These are phyloP conservation scores for Hydrozoanthus tunicans DNA, from an alignment of 64 coral and sea anemone species.

Conservation along the genomic window DNA sequence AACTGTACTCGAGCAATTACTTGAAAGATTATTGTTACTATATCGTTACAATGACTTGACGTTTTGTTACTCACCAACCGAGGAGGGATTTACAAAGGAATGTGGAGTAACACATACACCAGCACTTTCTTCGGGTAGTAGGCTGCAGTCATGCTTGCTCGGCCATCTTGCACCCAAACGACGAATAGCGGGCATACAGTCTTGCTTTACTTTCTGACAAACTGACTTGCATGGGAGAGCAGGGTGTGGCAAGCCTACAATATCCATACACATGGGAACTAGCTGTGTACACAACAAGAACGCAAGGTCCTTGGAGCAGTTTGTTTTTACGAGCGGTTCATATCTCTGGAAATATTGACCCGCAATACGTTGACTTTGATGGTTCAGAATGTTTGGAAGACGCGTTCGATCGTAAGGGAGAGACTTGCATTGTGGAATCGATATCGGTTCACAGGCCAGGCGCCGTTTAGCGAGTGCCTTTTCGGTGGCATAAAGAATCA, in stretches of 20 bases:
- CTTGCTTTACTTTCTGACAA: background rate
- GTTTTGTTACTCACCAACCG: too few relatives aligned
- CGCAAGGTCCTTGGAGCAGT: background rate
- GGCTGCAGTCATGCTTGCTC: background rate
- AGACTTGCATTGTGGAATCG: background rate
- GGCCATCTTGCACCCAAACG: background rate
- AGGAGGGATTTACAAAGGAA: background rate
- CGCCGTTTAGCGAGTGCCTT: too few relatives aligned
- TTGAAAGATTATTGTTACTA: too few relatives aligned
- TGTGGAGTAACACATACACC: slow-evolving; percentile 20
- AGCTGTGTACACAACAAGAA: slow-evolving; percentile 6
- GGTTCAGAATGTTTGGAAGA: background rate
- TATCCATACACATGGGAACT: slow-evolving; percentile 25
- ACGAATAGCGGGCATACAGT: background rate
- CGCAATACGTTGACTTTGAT: background rate
- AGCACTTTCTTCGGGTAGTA: background rate
- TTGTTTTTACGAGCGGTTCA: background rate
- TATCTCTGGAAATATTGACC: background rate
- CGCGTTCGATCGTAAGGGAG: slow-evolving; percentile 1
- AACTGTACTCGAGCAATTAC: too few relatives aligned
- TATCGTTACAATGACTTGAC: too few relatives aligned
- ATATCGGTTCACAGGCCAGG: background rate
- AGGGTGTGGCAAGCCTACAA: background rate
- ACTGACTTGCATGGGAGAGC: slow-evolving; percentile 4
- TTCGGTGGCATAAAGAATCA: too few relatives aligned